These are phyloP conservation scores for Microctonus hyperodae DNA, from an alignment of 2,888 invertebrate species.

Conservation along the genomic window DNA sequence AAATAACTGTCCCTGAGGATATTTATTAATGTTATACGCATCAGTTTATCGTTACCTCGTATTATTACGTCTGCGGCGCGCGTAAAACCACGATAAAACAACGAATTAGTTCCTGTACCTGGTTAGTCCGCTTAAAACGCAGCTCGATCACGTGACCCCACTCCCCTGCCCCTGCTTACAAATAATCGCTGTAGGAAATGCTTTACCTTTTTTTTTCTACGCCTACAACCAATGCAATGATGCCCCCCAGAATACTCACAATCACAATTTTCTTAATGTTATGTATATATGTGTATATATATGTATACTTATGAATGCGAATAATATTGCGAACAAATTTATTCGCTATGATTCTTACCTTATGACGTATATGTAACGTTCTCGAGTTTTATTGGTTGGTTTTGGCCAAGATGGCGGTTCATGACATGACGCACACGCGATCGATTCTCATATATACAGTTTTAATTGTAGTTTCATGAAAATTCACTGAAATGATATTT, in stretches of 20 bases:
- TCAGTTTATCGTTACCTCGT: slow-evolving; percentile 45
- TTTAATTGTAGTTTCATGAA: neutral
- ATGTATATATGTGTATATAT: neutral
- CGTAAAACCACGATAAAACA: slow-evolving; percentile 56
- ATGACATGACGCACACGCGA: neutral
- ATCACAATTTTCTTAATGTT: neutral
- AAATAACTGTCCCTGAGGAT: slow-evolving; percentile 44
- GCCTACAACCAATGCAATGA: neutral
- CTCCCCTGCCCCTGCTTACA: slow-evolving; percentile 38
- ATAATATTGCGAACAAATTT: neutral
- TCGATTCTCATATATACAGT: neutral
- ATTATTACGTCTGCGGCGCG: slow-evolving; percentile 48
- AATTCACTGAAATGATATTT: neutral
- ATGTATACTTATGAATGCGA: neutral
- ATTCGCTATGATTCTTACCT: slow-evolving; percentile 19
- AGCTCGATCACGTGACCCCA: slow-evolving; percentile 73
- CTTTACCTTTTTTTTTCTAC: slow-evolving; percentile 12
- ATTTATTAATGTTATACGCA: slow-evolving; percentile 27
- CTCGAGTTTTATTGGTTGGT: slow-evolving; percentile 21
- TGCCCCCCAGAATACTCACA: slow-evolving; percentile 10
- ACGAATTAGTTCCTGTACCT: slow-evolving; percentile 67
- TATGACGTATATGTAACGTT: slow-evolving; percentile 16
- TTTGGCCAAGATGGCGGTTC: slow-evolving; percentile 5
- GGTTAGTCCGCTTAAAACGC: slow-evolving; percentile 75
- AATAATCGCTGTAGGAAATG: slow-evolving; percentile 12